Base-by-base conservation (phyloP, 1,140 invertebrate species). In the Proctacanthus coquilletti region DNA sequence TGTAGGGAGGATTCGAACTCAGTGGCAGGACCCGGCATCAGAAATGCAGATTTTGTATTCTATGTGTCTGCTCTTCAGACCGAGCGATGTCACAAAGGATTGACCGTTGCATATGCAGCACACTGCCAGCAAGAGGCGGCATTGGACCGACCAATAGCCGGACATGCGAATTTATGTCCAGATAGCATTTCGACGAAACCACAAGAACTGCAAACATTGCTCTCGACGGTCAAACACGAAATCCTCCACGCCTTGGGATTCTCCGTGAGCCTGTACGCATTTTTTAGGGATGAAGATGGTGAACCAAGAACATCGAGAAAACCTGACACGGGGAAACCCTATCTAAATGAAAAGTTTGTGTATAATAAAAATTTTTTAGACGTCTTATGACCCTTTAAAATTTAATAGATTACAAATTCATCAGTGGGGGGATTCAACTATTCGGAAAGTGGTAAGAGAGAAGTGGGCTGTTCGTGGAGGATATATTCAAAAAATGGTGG, bases 141-240 rank as follows among this genome's bases (percentile, higher is more conserved):
- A 15, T 64, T 93, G 33, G 91, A 97, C 64, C 73, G 88, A 47
- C 95, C 95, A 2, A 93, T 98, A 36, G 95, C 94, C 1, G 95
- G 95, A 0, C 93, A 98, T 66, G 92, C 94, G 2, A 98, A 98
- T 68, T 75, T 98, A 36, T 98, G 95, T 54, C 94, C 94, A 0
- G 74, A 81, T n/a, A 88, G 86, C 48, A 83, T 98, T 31, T 91
- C 84, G 48, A 93, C 85, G 11, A 89, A 91, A 52, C 74, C 77
- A 20, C 84, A 95, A 50, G 92, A 98, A 51, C 63, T 93, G 39
- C 84, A 92, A 48, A 91, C 91, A 11, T 69, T 97, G 2, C 64
- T 97, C 42, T 94, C 92, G 17, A 98, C 93, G 0, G 88, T 98
- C 0, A 98, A 98, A 62, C 95, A 99, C 64, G 95, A 99, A 62